phyloP scores from a whole-genome alignment of 2,797 vertebrate species.

The Periparus ater region DNA sequence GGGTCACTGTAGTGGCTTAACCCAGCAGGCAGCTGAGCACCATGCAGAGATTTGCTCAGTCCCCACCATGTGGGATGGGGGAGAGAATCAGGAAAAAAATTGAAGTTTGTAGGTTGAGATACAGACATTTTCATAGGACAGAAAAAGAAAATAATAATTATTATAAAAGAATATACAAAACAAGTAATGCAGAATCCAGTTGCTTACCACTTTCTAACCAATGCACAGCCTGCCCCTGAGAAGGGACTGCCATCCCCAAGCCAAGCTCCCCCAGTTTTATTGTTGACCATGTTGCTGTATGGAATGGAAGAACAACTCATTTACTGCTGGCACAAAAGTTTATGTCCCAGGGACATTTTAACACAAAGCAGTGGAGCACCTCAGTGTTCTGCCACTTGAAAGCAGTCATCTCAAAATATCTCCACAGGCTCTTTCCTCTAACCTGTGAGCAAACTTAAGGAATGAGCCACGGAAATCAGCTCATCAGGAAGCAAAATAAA shows the following conservation, averaged over 20 bases:
- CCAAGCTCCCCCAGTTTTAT: not conserved
- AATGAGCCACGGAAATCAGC: not conserved
- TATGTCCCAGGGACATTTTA: not conserved
- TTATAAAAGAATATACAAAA: not conserved
- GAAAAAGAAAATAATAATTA: not conserved
- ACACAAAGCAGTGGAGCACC: not conserved
- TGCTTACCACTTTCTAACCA: not conserved
- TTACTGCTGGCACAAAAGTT: not conserved
- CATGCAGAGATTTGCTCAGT: not conserved
- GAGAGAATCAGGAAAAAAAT: not conserved
- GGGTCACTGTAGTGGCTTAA: not conserved
- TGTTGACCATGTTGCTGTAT: fast-evolving
- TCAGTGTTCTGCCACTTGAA: not conserved
- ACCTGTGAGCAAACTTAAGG: not conserved
- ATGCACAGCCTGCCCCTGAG: not conserved
- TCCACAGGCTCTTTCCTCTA: not conserved
- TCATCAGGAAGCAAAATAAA: not conserved
- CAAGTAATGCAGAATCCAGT: not conserved
- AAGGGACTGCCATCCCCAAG: not conserved
- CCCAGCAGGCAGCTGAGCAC: not conserved
- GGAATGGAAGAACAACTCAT: not conserved
- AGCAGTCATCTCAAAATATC: not conserved
- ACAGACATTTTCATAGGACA: not conserved
- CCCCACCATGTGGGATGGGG: not conserved
- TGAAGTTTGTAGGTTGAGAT: not conserved